Base-by-base conservation (phyloP, 2,888 invertebrate species). In the Stegana nigrithorax region DNA sequence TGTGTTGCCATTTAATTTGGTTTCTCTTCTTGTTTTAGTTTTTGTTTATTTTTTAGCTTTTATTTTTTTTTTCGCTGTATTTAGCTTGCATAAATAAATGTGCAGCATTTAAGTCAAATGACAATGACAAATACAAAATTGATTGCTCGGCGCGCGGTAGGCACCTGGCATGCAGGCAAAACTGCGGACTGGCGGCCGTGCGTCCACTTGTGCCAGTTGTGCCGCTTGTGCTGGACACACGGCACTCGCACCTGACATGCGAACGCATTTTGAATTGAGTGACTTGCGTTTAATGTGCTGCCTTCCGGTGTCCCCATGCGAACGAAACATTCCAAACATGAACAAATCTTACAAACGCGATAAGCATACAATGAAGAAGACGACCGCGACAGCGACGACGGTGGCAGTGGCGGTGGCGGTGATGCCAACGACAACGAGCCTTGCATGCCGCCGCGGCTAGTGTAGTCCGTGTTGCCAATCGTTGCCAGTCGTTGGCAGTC, bases 71-170 rank as follows among this genome's bases (percentile, higher is more conserved):
- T 12, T 12, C n/a, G n/a, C n/a, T n/a, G n/a, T n/a, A n/a, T n/a
- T n/a, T n/a, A n/a, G n/a, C n/a, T n/a, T n/a, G n/a, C n/a, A n/a
- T 17, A 19, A 68, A 68, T 66, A 68, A 68, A 66, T 66, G 66
- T 62, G 57, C 63, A 60, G 63, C 62, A 62, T 68, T 68, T 65
- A 68, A 60, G 60, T 47, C 63, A 59, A 62, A 53, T 68, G 68
- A 66, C 66, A 68, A 62, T 68, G 68, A 68, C 62, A 66, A 68
- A 68, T 64, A 63, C 63, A 56, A 66, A 68, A 68, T 68, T 68
- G 68, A 68, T 68, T 68, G 66, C 62, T 44, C 62, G 39, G 47
- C 36, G 53, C 56, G 32, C 47, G 19, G 27, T 47, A 14, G 42
- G 17, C 42, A 39, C 39, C n/a, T 39, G 4, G 39, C 39, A 39